phyloP scores from a whole-genome alignment of 1,140 invertebrate genomes.

The Capitella teleta region DNA sequence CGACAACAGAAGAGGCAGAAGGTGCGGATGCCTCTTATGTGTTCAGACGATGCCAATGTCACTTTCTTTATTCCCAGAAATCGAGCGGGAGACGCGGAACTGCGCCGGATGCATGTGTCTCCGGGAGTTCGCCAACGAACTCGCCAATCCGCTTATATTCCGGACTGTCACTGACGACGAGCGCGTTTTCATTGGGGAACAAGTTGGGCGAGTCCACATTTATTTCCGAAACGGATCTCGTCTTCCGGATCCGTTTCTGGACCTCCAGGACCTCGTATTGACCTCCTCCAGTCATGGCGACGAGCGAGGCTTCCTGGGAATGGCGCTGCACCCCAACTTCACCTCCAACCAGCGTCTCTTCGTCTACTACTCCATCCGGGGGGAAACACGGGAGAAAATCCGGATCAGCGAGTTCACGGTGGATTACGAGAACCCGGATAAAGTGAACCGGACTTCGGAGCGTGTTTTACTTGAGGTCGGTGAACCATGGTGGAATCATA shows the following conservation, averaged over 20 bases:
- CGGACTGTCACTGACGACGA: slow-evolving; percentile 24
- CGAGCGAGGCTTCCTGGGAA: slow-evolving; percentile 31
- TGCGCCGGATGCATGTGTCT: too few relatives aligned
- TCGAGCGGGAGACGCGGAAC: too few relatives aligned
- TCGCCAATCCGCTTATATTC: slow-evolving; percentile 26
- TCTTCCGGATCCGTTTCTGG: slow-evolving; percentile 18
- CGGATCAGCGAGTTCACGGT: slow-evolving; percentile 30
- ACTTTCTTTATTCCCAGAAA: too few relatives aligned
- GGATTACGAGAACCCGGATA: slow-evolving; percentile 15
- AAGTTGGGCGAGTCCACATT: slow-evolving; percentile 23
- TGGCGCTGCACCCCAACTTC: slow-evolving; percentile 34
- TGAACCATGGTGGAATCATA: slow-evolving; percentile 34
- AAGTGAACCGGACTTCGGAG: slow-evolving; percentile 18
- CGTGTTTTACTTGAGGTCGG: slow-evolving; percentile 24
- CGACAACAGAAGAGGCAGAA: too few relatives aligned
- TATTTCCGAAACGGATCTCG: slow-evolving; percentile 20
- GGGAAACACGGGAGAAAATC: too few relatives aligned
- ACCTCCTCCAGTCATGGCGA: slow-evolving; percentile 17
- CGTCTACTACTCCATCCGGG: slow-evolving; percentile 35
- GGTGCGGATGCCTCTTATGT: too few relatives aligned
- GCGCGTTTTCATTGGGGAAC: slow-evolving; percentile 30
- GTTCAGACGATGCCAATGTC: too few relatives aligned
- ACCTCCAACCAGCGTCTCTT: slow-evolving; percentile 25
- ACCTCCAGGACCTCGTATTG: too few relatives aligned
- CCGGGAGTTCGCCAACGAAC: background rate